These are phyloP conservation scores for Arctia plantaginis DNA, from an alignment of 2,888 invertebrate species.

Conservation along the genomic window DNA sequence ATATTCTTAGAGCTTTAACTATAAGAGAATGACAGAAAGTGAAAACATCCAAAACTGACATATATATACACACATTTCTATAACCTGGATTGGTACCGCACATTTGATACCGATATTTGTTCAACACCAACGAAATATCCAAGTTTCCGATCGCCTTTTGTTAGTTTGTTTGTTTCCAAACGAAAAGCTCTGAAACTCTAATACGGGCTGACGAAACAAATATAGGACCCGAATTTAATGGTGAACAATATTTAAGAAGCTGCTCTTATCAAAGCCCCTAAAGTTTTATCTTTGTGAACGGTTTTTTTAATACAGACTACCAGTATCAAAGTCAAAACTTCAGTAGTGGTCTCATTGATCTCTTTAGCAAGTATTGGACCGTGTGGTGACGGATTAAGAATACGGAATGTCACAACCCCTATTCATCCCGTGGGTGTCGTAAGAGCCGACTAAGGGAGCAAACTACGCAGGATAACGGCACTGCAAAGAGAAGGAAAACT, in stretches of 20 bases:
- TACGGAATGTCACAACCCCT: no score
- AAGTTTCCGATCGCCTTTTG: slow-evolving; percentile 19
- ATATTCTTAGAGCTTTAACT: no score
- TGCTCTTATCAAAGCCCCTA: neutral
- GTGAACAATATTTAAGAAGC: slow-evolving; percentile 14
- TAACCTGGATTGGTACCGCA: neutral
- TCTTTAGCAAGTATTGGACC: neutral
- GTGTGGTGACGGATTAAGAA: no score
- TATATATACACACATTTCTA: no score
- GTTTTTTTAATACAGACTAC: neutral
- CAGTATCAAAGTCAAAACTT: neutral
- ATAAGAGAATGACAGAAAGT: no score
- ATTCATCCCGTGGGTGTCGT: no score
- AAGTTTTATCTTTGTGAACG: neutral
- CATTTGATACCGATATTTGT: neutral
- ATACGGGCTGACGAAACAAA: slow-evolving; percentile 31
- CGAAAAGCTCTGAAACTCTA: slow-evolving; percentile 24
- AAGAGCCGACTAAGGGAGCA: no score
- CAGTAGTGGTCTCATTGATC: neutral
- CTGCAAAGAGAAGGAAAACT: no score
- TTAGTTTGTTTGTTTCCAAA: slow-evolving; percentile 29
- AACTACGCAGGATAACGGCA: no score
- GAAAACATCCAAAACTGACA: no score
- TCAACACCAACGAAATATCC: slow-evolving; percentile 17
- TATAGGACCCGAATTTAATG: slow-evolving; percentile 9